Conservation (phyloP, 1,140 invertebrate genomes). For the Bombus superbus region DNA sequence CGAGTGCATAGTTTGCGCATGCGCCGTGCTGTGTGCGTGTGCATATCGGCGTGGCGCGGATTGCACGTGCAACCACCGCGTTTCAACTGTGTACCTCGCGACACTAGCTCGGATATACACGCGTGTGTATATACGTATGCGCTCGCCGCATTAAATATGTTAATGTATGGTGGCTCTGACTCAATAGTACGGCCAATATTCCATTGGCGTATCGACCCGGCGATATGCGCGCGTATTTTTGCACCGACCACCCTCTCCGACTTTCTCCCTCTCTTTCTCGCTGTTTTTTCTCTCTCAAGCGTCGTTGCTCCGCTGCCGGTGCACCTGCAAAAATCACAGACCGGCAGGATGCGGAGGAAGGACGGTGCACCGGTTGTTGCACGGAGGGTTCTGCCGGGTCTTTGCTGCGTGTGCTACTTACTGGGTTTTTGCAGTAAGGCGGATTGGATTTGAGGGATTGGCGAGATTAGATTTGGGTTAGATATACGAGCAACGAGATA, state of each 20-base stretch:
- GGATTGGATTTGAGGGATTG: too few relatives aligned
- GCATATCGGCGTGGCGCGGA: neutral
- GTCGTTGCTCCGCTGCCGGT: neutral
- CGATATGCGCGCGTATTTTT: conserved; percentile 47
- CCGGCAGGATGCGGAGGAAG: neutral
- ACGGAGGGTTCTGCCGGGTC: too few relatives aligned
- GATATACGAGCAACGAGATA: too few relatives aligned
- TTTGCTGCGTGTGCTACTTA: neutral
- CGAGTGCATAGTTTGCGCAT: conserved; percentile 65
- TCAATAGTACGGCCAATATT: conserved; percentile 62
- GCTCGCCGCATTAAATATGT: conserved; percentile 61
- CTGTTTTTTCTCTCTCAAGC: neutral
- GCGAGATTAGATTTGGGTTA: too few relatives aligned
- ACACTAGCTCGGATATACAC: neutral
- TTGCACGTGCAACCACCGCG: conserved; percentile 20
- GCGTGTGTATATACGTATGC: neutral
- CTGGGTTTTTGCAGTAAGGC: neutral
- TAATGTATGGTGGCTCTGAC: conserved; percentile 58
- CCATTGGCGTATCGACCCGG: conserved; percentile 50
- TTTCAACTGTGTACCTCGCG: neutral
- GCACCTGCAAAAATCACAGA: conserved; percentile 49
- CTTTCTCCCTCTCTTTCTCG: neutral
- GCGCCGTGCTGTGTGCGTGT: conserved; percentile 43
- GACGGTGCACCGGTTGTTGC: neutral
- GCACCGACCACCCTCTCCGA: conserved; percentile 13